Evolutionary conservation across 1,140 invertebrate genomes (phyloP).

Genomic region (Heliconius congener): DNA sequence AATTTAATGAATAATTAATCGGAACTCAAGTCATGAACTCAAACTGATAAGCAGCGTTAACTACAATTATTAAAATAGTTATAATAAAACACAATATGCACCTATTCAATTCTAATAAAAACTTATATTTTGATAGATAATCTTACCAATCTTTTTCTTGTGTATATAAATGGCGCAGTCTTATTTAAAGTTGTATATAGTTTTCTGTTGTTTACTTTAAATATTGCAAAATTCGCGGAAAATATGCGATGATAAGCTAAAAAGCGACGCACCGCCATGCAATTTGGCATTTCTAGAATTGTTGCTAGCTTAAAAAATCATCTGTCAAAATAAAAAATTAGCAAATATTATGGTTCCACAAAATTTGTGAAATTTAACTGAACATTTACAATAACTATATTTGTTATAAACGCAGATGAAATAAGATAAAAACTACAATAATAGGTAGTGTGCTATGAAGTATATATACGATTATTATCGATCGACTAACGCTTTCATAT

Average conservation of each 20-base stretch:
- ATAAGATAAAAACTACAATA: background rate
- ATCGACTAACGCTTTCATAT: background rate
- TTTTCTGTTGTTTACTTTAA: conserved; percentile 43
- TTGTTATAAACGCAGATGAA: background rate
- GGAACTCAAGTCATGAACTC: background rate
- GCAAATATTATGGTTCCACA: background rate
- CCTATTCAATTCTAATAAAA: conserved; percentile 8
- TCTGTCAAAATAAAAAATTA: background rate
- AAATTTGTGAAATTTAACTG: background rate
- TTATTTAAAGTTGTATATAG: conserved; percentile 18
- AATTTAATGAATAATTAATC: background rate
- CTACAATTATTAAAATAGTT: conserved; percentile 5
- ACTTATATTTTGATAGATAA: conserved; percentile 23
- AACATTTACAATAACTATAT: background rate
- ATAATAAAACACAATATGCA: conserved; percentile 13
- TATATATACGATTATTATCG: background rate
- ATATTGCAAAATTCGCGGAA: conserved; percentile 60
- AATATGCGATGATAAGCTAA: conserved; percentile 75
- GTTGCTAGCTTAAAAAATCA: conserved; percentile 22
- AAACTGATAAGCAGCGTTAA: conserved; percentile 23
- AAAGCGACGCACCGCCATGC: conserved; percentile 71
- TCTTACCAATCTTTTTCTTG: conserved; percentile 56
- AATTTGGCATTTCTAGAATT: conserved; percentile 62
- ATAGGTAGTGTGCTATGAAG: background rate
- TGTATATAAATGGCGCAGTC: conserved; percentile 17